Evolutionary conservation across 2,888 invertebrate genomes (phyloP).

Genomic region (Drosophila hamatofila): DNA sequence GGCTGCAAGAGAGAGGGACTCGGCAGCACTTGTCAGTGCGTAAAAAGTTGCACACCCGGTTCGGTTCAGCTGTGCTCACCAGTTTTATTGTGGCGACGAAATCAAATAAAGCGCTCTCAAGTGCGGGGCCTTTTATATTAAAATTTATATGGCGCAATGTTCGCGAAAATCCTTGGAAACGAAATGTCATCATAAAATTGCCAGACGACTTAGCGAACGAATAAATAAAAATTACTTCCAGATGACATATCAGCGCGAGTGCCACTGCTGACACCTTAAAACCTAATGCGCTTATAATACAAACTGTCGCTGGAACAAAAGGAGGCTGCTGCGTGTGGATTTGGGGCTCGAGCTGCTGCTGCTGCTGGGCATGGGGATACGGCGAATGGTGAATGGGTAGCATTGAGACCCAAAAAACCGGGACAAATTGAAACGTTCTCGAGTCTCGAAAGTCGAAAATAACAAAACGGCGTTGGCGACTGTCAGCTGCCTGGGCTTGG

Average conservation of each 20-base stretch:
- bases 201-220: slow-evolving; percentile 79
- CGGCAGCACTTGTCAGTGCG: slow-evolving; percentile 58
- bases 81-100: slow-evolving; percentile 77
- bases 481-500: slow-evolving; percentile 57
- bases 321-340: slow-evolving; percentile 7
- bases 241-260: slow-evolving; percentile 80
- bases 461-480: slow-evolving; percentile 68
- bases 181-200: slow-evolving; percentile 80
- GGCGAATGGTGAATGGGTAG: slow-evolving; percentile 2
- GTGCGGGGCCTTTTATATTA: slow-evolving; percentile 66
- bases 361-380: background rate
- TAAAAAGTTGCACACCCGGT: slow-evolving; percentile 54
- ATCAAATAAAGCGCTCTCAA: slow-evolving; percentile 75
- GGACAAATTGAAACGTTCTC: slow-evolving; percentile 77
- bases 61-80: slow-evolving; percentile 29
- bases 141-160: slow-evolving; percentile 69
- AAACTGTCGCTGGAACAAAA: slow-evolving; percentile 64
- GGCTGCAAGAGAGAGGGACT: background rate
- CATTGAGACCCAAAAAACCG: slow-evolving; percentile 51
- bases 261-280: slow-evolving; percentile 79
- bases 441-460: slow-evolving; percentile 45
- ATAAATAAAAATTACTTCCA: slow-evolving; percentile 81
- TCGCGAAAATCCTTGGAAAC: slow-evolving; percentile 78
- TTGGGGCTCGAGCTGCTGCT: background rate
- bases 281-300: slow-evolving; percentile 82